Evolutionary conservation across 2,888 invertebrate genomes (phyloP).

Genomic region (Arctia plantaginis): DNA sequence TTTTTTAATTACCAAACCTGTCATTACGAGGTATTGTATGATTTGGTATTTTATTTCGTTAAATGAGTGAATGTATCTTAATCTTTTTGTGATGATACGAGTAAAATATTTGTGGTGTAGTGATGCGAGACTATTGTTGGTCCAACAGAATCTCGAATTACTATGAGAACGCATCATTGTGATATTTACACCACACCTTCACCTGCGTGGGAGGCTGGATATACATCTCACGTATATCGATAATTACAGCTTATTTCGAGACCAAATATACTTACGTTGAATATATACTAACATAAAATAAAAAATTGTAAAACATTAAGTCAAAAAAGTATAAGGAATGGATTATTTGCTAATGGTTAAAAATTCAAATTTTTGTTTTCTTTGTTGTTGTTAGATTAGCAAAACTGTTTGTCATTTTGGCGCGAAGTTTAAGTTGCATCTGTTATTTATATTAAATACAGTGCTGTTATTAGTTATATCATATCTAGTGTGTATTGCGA

Average conservation of each 20-base stretch:
- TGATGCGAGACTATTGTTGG: slow-evolving; percentile 57
- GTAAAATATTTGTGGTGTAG: slow-evolving; percentile 41
- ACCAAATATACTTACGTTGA: background rate
- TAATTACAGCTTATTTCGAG: background rate
- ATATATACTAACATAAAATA: too few relatives aligned
- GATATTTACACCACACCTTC: slow-evolving; percentile 55
- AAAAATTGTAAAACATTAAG: too few relatives aligned
- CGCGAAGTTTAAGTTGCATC: too few relatives aligned
- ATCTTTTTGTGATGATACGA: slow-evolving; percentile 25
- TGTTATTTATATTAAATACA: too few relatives aligned
- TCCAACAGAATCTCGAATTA: slow-evolving; percentile 62
- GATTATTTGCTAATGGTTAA: too few relatives aligned
- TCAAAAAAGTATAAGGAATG: too few relatives aligned
- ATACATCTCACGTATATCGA: slow-evolving; percentile 34
- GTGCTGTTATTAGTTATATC: too few relatives aligned
- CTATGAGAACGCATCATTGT: slow-evolving; percentile 64
- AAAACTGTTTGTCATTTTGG: too few relatives aligned
- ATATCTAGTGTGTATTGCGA: too few relatives aligned
- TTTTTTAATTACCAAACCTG: background rate
- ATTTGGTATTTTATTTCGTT: background rate
- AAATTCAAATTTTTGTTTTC: too few relatives aligned
- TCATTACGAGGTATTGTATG: background rate
- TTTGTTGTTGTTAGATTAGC: too few relatives aligned
- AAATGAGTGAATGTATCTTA: background rate
- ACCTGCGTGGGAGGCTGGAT: slow-evolving; percentile 52